A percentile compares a stretch with the other conserved stretches of the same genome.
Conservation (phyloP, 2,797 vertebrate species). For the Smutsia gigantea region DNA sequence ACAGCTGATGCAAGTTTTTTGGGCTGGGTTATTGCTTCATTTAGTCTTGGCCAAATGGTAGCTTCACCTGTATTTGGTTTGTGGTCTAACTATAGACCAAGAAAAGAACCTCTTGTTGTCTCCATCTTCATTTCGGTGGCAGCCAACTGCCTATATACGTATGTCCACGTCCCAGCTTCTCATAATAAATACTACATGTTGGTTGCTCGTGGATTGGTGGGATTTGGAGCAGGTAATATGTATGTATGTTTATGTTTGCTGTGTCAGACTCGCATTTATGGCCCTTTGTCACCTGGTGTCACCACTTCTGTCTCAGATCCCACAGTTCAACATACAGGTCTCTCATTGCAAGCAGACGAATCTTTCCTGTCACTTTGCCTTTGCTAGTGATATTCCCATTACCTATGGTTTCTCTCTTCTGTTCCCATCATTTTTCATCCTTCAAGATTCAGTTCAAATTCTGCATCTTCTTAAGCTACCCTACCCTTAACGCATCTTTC, state of each 20-base stretch:
- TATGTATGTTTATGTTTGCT: not conserved
- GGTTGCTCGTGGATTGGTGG: constrained; percentile 92
- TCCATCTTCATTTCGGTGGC: constrained; percentile 94
- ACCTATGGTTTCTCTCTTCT: not conserved
- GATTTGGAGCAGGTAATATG: constrained; percentile 96
- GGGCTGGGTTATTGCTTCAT: constrained; percentile 98
- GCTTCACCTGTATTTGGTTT: constrained; percentile 95
- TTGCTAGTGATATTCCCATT: not conserved
- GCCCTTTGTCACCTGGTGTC: not conserved
- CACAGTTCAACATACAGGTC: not conserved
- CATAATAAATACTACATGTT: constrained; percentile 96
- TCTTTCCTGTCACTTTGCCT: not conserved
- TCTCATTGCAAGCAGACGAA: not conserved
- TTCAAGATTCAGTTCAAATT: constrained; percentile 11
- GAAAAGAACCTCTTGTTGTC: constrained; percentile 92
- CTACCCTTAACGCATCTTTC: not conserved
- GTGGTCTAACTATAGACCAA: constrained; percentile 96
- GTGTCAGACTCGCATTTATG: not conserved
- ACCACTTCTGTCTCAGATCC: not conserved
- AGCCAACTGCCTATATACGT: constrained; percentile 95
- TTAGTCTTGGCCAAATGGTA: constrained; percentile 97
- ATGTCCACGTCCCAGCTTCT: constrained; percentile 89
- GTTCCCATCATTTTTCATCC: not conserved
- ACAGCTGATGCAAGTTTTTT: constrained; percentile 93
- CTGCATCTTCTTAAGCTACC: not conserved